Base-by-base conservation (phyloP, 2,888 invertebrate genomes). In the Lasioglossum pauxillum region DNA sequence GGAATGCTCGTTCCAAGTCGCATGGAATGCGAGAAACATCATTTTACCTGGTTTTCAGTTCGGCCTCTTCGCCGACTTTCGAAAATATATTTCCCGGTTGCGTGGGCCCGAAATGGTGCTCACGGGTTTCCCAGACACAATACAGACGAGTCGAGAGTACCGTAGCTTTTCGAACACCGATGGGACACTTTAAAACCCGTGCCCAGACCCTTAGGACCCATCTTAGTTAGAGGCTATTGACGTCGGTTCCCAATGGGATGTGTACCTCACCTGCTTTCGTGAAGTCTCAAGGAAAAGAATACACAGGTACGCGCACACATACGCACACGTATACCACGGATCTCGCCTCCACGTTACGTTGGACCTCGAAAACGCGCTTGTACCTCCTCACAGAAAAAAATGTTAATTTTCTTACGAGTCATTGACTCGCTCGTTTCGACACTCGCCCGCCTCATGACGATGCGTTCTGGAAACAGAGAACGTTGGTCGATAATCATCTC, bases 181-280 rank as follows among this genome's bases (percentile, higher is more conserved):
- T 72, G 83, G 84, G 80, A 86, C 78, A 73, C 75, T 81, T 74
- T 82, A 78, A 88, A 82, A 75, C 76, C 85, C 74, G 23, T 69
- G 76, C 57, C 60, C 87, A 74, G 87, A 76, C 86, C 88, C 85
- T 85, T 79, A 74, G 82, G 79, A 75, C 74, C 87, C 85, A 89
- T 87, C 90, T 93, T 92, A 89, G 92, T 92, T 91, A 89, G 87
- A 89, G 90, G 89, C 86, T 92, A 92, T 91, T 92, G 92, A 91
- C 88, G 91, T 79, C 79, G 77, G 78, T 81, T 77, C 75, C 76
- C 74, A 78, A 49, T 71, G 84, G 84, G 83, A 67, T 84, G 75
- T 44, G 73, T 53, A 82, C 75, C 80, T 79, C 90, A 91, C 90
- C 91, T 91, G 90, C 90, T 89, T 78, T 46, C 16, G 12, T 67